Percentiles rank a stretch among this genome's conserved stretches.
Evolutionary conservation across 2,113 vertebrate species (phyloP).

Genomic region (Anser brachyrhynchus): DNA sequence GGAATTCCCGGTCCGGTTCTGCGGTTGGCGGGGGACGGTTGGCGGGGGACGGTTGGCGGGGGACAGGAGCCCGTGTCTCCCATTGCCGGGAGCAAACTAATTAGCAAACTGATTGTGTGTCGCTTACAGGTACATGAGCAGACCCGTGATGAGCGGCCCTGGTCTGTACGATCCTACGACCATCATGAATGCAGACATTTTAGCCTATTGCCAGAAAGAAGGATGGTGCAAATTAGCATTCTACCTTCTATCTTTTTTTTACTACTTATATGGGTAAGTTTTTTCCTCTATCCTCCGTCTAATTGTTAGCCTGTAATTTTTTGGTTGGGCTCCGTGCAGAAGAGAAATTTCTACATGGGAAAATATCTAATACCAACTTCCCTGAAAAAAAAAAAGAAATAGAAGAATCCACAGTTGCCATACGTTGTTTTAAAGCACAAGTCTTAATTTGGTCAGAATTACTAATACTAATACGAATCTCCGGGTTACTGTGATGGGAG

Average conservation of each 20-base stretch:
- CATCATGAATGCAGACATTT: constrained; percentile 99
- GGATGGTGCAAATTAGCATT: constrained; percentile 99
- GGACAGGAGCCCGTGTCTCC: background rate
- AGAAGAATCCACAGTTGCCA: background rate
- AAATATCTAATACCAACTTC: background rate
- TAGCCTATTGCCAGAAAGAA: constrained; percentile 99
- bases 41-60: background rate
- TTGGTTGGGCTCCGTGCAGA: background rate
- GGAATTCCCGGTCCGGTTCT: background rate
- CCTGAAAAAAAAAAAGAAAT: background rate
- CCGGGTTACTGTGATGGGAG: background rate
- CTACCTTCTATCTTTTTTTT: constrained; percentile 99
- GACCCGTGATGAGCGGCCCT: constrained; percentile 97
- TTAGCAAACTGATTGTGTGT: constrained; percentile 3
- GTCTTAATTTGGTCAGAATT: background rate
- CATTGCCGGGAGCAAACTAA: background rate
- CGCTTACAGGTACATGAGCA: constrained; percentile 89
- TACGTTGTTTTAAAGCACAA: background rate
- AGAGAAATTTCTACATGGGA: background rate
- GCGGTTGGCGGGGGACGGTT: background rate
- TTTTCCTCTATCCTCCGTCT: background rate
- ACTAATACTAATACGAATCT: background rate
- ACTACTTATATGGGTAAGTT: constrained; percentile 97
- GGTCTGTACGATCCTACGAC: constrained; percentile 98
- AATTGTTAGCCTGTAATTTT: background rate